A percentile compares a stretch with the other conserved stretches of the same genome.
These are phyloP conservation scores for Procambarus virginalis DNA, from an alignment of 1,140 invertebrate genomes.

Conservation along the genomic window DNA sequence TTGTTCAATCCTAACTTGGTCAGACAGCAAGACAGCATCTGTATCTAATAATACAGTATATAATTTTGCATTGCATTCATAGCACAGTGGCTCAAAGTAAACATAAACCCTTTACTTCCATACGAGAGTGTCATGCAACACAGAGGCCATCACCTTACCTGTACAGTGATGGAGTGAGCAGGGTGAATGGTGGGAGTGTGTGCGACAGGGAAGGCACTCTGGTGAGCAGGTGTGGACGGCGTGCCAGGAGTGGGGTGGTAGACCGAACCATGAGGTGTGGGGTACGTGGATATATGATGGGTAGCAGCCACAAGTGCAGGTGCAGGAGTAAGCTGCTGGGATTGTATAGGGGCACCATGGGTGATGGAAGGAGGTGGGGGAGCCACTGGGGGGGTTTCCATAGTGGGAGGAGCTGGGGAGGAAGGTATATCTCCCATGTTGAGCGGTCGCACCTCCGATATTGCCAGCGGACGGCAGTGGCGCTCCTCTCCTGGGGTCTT, in stretches of 20 bases:
- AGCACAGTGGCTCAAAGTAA: no score
- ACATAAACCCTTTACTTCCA: not conserved
- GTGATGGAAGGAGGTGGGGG: conserved; percentile 40
- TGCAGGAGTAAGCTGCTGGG: conserved; percentile 24
- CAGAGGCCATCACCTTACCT: conserved; percentile 55
- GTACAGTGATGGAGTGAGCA: conserved; percentile 70
- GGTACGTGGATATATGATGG: conserved; percentile 2
- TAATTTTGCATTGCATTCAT: no score
- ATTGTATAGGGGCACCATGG: conserved; percentile 22
- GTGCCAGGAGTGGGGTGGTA: conserved; percentile 15
- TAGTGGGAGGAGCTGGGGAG: conserved; percentile 15
- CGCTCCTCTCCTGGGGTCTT: conserved; percentile 63
- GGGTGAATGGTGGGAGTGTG: conserved; percentile 67
- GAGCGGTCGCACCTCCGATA: conserved; percentile 53
- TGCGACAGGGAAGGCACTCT: conserved; percentile 32
- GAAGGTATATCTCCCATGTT: conserved; percentile 32
- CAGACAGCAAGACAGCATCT: no score
- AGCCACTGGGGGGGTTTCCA: conserved; percentile 20
- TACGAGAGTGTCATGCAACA: not conserved
- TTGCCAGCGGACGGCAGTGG: conserved; percentile 45
- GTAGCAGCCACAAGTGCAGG: conserved; percentile 43
- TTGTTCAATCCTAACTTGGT: no score
- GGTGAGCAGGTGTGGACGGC: conserved; percentile 42
- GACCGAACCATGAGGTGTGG: not conserved
- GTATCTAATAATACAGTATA: no score